Conservation (phyloP, 1,140 invertebrate genomes). For the Drosophila insularis region DNA sequence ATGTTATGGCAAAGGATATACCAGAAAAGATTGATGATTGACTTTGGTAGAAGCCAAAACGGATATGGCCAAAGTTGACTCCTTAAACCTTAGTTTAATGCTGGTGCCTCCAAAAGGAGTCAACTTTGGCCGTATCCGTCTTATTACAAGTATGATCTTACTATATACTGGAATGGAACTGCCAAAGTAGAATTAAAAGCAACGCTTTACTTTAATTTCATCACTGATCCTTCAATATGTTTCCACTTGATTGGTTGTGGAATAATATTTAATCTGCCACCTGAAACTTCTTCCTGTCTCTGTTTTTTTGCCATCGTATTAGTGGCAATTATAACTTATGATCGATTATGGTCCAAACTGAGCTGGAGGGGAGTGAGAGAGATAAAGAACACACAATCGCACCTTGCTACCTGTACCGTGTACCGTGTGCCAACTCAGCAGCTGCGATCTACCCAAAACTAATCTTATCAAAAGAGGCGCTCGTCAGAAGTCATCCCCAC, state of each 20-base stretch:
- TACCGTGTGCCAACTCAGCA: constrained; percentile 37
- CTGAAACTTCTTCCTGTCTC: constrained; percentile 3
- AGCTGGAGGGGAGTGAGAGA: background rate
- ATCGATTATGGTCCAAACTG: constrained; percentile 41
- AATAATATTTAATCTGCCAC: background rate
- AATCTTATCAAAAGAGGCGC: constrained; percentile 69
- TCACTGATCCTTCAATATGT: background rate
- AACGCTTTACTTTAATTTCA: too few species aligned
- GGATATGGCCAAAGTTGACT: too few species aligned
- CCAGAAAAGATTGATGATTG: too few species aligned
- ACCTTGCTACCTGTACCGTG: constrained; percentile 44
- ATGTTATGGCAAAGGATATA: too few species aligned
- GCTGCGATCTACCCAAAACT: constrained; percentile 51
- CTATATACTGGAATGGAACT: too few species aligned
- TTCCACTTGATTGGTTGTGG: constrained; percentile 1
- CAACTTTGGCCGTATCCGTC: too few species aligned
- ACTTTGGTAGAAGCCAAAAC: too few species aligned
- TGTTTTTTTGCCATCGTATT: constrained; percentile 34
- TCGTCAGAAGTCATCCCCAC: constrained; percentile 33
- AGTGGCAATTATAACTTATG: constrained; percentile 59
- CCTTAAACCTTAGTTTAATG: too few species aligned
- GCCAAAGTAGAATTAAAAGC: too few species aligned
- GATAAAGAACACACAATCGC: constrained; percentile 24
- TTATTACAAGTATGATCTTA: too few species aligned
- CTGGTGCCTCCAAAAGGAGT: too few species aligned